phyloP scores from a whole-genome alignment of 1,140 invertebrate genomes.

The Solenopsis fugax region DNA sequence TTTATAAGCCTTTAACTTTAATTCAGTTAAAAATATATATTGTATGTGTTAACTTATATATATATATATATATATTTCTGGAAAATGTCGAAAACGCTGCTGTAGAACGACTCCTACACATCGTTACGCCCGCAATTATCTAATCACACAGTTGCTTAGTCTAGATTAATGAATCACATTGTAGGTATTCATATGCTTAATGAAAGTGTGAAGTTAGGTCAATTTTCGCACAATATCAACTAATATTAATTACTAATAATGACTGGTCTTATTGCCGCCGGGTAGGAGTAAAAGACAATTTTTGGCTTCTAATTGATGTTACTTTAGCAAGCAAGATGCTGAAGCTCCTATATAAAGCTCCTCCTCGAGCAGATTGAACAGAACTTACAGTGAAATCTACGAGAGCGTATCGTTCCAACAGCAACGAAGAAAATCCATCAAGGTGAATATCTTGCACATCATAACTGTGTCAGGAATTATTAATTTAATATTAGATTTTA shows the following conservation, averaged over 20 bases:
- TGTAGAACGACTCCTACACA: neutral
- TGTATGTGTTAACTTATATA: too few species aligned
- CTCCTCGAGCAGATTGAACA: neutral
- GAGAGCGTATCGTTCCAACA: neutral
- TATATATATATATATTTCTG: too few species aligned
- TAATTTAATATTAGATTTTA: neutral
- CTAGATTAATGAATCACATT: neutral
- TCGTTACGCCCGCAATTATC: neutral
- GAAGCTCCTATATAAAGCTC: conserved; percentile 36
- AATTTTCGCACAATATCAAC: conserved; percentile 58
- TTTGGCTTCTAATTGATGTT: neutral
- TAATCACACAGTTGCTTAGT: conserved; percentile 2
- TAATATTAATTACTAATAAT: conserved; percentile 63
- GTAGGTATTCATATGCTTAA: neutral
- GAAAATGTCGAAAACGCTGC: too few species aligned
- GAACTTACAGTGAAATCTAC: neutral
- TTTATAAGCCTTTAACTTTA: too few species aligned
- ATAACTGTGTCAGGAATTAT: neutral
- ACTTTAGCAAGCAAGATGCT: neutral
- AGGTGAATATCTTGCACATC: neutral
- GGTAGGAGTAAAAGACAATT: neutral
- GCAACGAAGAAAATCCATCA: neutral
- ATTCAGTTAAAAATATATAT: too few species aligned
- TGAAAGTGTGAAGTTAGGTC: neutral
- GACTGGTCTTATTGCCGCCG: neutral